Base-by-base conservation (phyloP, 2,797 vertebrate genomes). In the Myiotriccus ornatus region DNA sequence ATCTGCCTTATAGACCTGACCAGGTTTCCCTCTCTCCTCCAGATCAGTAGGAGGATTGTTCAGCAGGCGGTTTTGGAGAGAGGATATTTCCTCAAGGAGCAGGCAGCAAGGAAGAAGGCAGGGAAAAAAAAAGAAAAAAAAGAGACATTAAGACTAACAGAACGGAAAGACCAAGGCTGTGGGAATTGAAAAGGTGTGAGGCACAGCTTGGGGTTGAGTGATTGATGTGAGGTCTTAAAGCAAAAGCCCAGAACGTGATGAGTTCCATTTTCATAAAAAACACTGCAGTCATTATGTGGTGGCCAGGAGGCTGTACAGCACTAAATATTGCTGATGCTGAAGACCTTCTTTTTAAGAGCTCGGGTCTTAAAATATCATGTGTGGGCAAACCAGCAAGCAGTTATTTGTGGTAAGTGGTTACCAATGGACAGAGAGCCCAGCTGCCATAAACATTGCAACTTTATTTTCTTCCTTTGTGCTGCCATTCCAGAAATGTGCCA, bases 231-330 rank as follows among this genome's bases (percentile, higher is more conserved):
- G 80, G 86, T 76, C 95, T 93, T 92, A 90, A 67, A 96, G 79
- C 81, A 95, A 94, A 44, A 95, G 78, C 93, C 87, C 95, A 91
- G 89, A 95, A 62, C 28, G 78, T 2, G 85, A 95, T 83, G 94
- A 90, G 87, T 91, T 97, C 85, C 94, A 92, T 94, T 95, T 97
- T 96, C 95, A 94, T 86, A 65, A 84, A 94, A 92, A 94, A 96
- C 93, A 96, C 49, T 91, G 80, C 78, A 89, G 75, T 43, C 95
- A 82, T 93, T 96, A 90, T 96, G 87, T 59, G 91, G 91, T 82
- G 85, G 87, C 87, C 92, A 92, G 89, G 25, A 91, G 60, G 80
- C 80, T 82, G 91, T 13, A 53, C 39, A 2, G 73, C 90, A 88
- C 85, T 94, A 97, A 95, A 96, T 95, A 95, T 91, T 89, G 79